Conservation (phyloP, 2,797 vertebrate genomes). For the Clarias pachynema region DNA sequence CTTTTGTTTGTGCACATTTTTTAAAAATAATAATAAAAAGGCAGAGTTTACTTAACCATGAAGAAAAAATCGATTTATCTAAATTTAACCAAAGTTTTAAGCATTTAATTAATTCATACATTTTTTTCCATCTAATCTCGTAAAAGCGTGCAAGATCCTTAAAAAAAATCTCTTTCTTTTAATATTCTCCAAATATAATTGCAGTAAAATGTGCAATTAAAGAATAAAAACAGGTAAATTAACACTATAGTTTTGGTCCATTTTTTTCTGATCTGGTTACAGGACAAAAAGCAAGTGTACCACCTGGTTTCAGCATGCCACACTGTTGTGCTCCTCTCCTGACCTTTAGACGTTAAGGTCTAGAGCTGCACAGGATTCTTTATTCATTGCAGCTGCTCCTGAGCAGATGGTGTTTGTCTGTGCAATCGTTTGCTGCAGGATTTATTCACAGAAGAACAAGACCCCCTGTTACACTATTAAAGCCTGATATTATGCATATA, state of each 20-base stretch:
- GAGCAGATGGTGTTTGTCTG: slow-evolving; percentile 56
- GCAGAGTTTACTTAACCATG: neutral
- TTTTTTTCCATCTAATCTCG: too few relatives aligned
- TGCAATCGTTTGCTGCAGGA: slow-evolving; percentile 18
- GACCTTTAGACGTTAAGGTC: slow-evolving; percentile 36
- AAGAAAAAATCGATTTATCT: neutral
- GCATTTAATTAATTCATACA: neutral
- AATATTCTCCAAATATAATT: neutral
- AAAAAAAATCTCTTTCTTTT: neutral
- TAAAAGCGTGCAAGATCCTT: neutral
- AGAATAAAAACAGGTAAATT: neutral
- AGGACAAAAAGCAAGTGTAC: slow-evolving; percentile 16
- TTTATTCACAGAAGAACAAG: slow-evolving; percentile 34
- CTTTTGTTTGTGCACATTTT: neutral
- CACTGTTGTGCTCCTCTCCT: slow-evolving; percentile 15
- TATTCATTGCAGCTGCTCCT: slow-evolving; percentile 44
- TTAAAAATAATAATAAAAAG: neutral
- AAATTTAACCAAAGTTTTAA: neutral
- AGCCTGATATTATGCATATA: slow-evolving; percentile 16
- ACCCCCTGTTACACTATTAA: slow-evolving; percentile 25
- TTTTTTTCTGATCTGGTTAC: neutral
- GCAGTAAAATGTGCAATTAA: neutral
- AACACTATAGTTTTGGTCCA: neutral
- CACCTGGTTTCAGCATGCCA: slow-evolving; percentile 5
- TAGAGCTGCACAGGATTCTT: slow-evolving; percentile 17